Percentiles rank a stretch among this genome's conserved stretches.
Evolutionary conservation across 2,113 vertebrate species (phyloP).

Genomic region (Casuarius casuarius): DNA sequence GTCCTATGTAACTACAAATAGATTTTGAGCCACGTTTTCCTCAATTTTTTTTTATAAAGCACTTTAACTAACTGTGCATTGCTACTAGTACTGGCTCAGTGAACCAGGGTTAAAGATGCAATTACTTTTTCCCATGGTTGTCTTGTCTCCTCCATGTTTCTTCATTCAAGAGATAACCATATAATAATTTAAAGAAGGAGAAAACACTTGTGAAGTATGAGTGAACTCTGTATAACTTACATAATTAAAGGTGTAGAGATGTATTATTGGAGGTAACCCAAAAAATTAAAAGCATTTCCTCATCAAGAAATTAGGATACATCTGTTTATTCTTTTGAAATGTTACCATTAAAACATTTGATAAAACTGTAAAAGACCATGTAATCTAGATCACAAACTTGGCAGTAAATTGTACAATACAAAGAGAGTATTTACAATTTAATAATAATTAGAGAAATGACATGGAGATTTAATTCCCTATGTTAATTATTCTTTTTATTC

Average conservation of each 20-base stretch:
- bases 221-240: not conserved
- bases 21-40: not conserved
- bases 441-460: constrained; percentile 8
- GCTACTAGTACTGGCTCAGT: not conserved
- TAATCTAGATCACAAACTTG: not conserved
- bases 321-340: not conserved
- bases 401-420: not conserved
- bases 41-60: not conserved
- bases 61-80: not conserved
- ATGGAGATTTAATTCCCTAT: not conserved
- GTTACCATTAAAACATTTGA: not conserved
- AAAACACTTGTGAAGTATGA: not conserved
- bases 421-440: not conserved
- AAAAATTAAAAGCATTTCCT: not conserved
- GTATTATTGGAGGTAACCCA: not conserved
- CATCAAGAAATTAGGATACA: not conserved
- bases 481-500: not conserved
- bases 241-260: not conserved
- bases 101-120: not conserved
- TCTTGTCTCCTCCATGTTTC: not conserved
- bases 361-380: not conserved
- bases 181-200: not conserved
- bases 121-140: not conserved
- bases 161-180: not conserved
- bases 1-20: not conserved